These are phyloP conservation scores for Arbacia lixula DNA, from an alignment of 53 echinoderm and acorn worm genomes.

Conservation along the genomic window DNA sequence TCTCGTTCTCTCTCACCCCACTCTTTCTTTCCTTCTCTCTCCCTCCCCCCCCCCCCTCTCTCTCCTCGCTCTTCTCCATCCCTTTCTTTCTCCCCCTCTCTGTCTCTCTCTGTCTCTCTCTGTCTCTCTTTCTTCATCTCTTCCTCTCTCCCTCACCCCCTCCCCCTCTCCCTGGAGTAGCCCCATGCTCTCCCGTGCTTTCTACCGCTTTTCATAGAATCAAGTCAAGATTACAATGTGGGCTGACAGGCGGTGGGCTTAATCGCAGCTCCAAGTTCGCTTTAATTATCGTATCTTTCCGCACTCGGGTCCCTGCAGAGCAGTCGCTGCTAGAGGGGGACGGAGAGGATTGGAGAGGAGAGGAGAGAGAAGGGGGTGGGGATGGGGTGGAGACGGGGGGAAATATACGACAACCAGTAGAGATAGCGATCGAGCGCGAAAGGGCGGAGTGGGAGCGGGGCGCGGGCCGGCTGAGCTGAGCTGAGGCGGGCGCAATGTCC, in stretches of 20 bases:
- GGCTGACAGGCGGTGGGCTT: conserved; percentile 32
- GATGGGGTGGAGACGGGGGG: no score
- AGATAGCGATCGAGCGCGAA: conserved; percentile 9
- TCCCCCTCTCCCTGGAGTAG: no score
- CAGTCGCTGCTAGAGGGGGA: neutral
- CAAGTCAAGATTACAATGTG: no score
- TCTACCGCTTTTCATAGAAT: no score
- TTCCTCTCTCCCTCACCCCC: no score
- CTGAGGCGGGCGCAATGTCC: conserved; percentile 38
- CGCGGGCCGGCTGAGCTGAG: neutral
- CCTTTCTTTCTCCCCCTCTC: conserved; percentile 22
- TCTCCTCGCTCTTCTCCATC: no score
- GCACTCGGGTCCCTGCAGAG: conserved; percentile 13
- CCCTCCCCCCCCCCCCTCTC: no score
- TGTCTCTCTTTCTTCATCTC: no score
- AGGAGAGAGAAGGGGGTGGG: no score
- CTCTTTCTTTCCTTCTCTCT: conserved; percentile 19
- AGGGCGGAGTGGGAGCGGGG: neutral
- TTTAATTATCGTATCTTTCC: conserved; percentile 41
- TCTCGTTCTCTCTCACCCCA: conserved; percentile 10
- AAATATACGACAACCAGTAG: neutral
- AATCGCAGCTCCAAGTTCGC: conserved; percentile 40
- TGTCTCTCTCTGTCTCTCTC: neutral
- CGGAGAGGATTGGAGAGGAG: neutral
- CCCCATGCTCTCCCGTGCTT: no score